These are phyloP conservation scores for Nematopogon swammerdamellus DNA, from an alignment of 2,888 invertebrate species.

Conservation along the genomic window DNA sequence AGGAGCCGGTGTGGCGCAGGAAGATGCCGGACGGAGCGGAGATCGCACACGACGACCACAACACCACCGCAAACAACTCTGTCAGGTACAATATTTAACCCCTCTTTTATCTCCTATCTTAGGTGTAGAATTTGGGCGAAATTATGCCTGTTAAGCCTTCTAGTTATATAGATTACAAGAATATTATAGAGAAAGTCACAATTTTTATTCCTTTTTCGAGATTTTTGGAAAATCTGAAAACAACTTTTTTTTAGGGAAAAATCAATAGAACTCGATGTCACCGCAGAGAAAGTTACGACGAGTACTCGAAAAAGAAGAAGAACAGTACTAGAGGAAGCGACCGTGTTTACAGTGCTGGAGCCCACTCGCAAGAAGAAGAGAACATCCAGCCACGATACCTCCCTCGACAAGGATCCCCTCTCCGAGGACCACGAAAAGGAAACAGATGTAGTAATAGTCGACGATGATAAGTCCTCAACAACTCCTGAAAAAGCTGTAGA, in stretches of 20 bases:
- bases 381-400: constrained; percentile 9
- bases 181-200: too few relatives aligned
- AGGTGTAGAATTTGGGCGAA: too few relatives aligned
- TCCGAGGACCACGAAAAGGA: too few relatives aligned
- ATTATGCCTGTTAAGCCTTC: too few relatives aligned
- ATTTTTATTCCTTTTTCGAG: too few relatives aligned
- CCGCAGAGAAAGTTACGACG: constrained; percentile 12
- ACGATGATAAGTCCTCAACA: too few relatives aligned
- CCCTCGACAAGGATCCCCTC: neutral
- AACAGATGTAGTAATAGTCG: too few relatives aligned
- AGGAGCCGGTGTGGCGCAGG: constrained; percentile 20
- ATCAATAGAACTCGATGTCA: constrained; percentile 18
- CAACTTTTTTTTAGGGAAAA: constrained; percentile 18
- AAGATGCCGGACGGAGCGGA: constrained; percentile 28
- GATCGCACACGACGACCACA: constrained; percentile 21
- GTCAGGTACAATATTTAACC: too few relatives aligned
- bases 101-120: too few relatives aligned
- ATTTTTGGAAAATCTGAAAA: too few relatives aligned
- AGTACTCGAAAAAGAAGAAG: constrained; percentile 13
- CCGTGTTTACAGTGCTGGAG: constrained; percentile 24
- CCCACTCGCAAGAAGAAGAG: constrained; percentile 21
- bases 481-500: too few relatives aligned
- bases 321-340: constrained; percentile 31
- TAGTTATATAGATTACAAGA: too few relatives aligned
- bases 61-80: neutral